Conservation (phyloP, 2,888 invertebrate species). For the Onthophagus sagittarius region DNA sequence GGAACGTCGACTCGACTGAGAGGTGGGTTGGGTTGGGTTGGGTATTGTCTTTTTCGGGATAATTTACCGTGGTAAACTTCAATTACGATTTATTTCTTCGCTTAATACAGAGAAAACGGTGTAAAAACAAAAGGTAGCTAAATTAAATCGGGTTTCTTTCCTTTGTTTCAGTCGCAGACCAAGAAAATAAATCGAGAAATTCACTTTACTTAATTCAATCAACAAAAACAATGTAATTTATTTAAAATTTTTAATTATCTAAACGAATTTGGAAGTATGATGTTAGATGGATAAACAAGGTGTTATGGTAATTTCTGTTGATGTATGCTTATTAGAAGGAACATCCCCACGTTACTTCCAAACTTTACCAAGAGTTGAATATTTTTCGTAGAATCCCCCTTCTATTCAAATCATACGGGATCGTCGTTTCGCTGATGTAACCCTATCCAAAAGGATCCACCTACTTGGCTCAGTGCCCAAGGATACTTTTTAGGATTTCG, state of each 20-base stretch:
- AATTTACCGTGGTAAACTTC: background rate
- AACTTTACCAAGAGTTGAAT: background rate
- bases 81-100: background rate
- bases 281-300: too few relatives aligned
- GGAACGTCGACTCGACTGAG: background rate
- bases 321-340: too few relatives aligned
- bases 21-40: background rate
- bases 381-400: background rate
- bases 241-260: background rate
- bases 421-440: background rate
- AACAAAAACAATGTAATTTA: background rate
- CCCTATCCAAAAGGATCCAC: background rate
- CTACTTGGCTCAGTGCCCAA: slow-evolving; percentile 5
- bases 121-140: background rate
- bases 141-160: background rate
- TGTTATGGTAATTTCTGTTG: too few relatives aligned
- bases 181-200: background rate
- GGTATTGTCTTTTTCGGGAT: background rate
- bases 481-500: background rate
- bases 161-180: background rate
- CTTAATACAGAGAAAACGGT: background rate
- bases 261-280: background rate
- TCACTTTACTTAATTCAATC: background rate
- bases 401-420: background rate
- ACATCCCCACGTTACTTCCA: too few relatives aligned